Evolutionary conservation across 2,797 vertebrate genomes (phyloP), one percentile per base, ranked within the genome.

Genomic region (Coranthus polyacanthus): DNA sequence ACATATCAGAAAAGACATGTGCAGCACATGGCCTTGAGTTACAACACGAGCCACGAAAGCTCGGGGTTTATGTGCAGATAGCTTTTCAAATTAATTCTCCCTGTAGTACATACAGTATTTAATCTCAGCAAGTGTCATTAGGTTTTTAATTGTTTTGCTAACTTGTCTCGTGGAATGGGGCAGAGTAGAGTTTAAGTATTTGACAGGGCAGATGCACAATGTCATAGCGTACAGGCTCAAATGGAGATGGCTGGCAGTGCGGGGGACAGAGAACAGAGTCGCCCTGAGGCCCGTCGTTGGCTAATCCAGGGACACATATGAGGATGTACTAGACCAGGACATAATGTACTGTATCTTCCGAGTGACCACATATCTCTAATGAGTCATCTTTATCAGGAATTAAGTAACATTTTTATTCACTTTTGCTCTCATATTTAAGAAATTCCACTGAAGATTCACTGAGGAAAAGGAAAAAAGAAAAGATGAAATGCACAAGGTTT

Each of bases 241-340:
- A 69, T 78, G 53, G 68, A 83, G 68, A 79, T 72, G 6, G 21
- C 41, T 52, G 69, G 54, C 58, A 65, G 68, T 70, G 69, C 6
- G 7, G 51, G 68, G 65, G 67, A 74, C 72, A 69, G 77, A 81
- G 83, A 82, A 84, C 83, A 72, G 54, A 68, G 36, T 62, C 42
- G 0, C 72, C 76, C 89, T 75, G 76, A 85, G 91, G 83, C 71
- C 68, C 12, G 55, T 20, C 49, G 46, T 39, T 51, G 72, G 67
- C 47, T 68, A 32, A 62, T 66, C 47, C 61, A 62, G 72, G 71
- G 73, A 32, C 46, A 18, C 39, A 13, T 54, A 66, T 58, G 55
- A 78, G 47, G 41, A 75, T 21, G 21, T 68, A 54, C 41, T 57
- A 78, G 59, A 72, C 60, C 58, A 63, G 62, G 41, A 57, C 75